Base-by-base conservation (phyloP, 2,797 vertebrate species). In the Propithecus deckenii region DNA sequence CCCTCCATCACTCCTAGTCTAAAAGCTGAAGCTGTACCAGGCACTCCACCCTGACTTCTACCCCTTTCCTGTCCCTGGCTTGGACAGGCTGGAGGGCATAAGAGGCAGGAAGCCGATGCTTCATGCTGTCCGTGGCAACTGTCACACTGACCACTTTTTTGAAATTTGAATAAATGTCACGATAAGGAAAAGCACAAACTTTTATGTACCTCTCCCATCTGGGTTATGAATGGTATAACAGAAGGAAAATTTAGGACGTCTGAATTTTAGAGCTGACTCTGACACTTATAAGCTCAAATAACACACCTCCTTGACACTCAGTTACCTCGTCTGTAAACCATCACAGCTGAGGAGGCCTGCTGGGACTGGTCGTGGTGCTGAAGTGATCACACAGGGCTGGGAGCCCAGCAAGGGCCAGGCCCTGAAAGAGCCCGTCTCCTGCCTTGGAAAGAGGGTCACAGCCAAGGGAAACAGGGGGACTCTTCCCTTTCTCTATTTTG, bases 221-320 rank as follows among this genome's bases (percentile, higher is more conserved):
- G 61, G 30, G 35, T 50, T 89, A 52, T 46, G 43, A 78, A 74
- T 1, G 46, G 74, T 0, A 61, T 7, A 43, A 63, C 3, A 23
- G 55, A 97, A 46, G 15, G 30, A 72, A 81, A 75, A 67, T 17
- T 76, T 18, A 80, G 65, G 63, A 81, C 0, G 2, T 35, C 46
- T 78, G 88, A 78, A 38, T 86, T 76, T 69, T 55, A 83, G 55
- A 76, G 52, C 46, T 78, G 86, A 69, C 78, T 83, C 93, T 35
- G 67, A 95, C 17, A 48, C 32, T 89, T 65, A 78, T 48, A 41
- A 89, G 50, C 38, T 52, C 3, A 35, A 35, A 67, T 50, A 88
- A 38, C 0, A 6, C 69, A 52, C 89, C 48, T 69, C 48, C 35
- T 30, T 32, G 43, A 94, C 72, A 88, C 38, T 25, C 59, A 65